Base-by-base conservation (phyloP, 2,113 vertebrate genomes). In the Neofelis nebulosa region DNA sequence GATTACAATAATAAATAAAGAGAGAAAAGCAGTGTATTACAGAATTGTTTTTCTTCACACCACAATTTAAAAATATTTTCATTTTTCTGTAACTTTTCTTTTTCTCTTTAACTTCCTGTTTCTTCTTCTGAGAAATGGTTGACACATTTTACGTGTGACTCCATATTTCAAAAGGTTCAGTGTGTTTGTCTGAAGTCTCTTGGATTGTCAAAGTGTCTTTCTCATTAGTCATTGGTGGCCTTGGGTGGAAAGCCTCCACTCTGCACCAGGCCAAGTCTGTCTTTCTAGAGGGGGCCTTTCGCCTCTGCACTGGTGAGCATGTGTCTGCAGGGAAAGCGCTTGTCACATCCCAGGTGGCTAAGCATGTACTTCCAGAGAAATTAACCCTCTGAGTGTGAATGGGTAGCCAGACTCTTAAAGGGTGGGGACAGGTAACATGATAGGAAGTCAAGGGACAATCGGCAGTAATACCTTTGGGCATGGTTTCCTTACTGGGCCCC, bases 111-210 rank as follows among this genome's bases (percentile, higher is more conserved):
- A 66, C 11, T 8, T 27, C 65, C 33, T 21, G 27, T 52, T 94
- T 92, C 68, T 96, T 79, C 79, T 57, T 95, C 78, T 96, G 38
- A 85, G 81, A 96, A 91, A 85, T 71, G 81, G 29, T 55, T 86
- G 45, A 5, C 29, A 5, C 14, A 80, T 80, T 95, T 48, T 31
- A 23, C 52, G 2, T 95, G 27, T 23, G 29, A 65, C 33, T 86
- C 66, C 89, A 80, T 48, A 48, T 15, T 94, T 16, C 36, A 81
- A 57, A 84, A 87, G 36, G 2, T 61, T 15, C 38, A 80, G 61
- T 10, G 5, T 29, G 2, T 83, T 73, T 55, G 65, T 8, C 13
- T 80, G 9, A 66, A 7, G 33, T 88, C 25, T n/a, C 23, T 66
- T 50, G 23, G 50, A 50, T 29, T 8, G 45, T 9, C 2, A n/a